Conservation (phyloP, 2,888 invertebrate genomes). For the Polylopha cassiicola region DNA sequence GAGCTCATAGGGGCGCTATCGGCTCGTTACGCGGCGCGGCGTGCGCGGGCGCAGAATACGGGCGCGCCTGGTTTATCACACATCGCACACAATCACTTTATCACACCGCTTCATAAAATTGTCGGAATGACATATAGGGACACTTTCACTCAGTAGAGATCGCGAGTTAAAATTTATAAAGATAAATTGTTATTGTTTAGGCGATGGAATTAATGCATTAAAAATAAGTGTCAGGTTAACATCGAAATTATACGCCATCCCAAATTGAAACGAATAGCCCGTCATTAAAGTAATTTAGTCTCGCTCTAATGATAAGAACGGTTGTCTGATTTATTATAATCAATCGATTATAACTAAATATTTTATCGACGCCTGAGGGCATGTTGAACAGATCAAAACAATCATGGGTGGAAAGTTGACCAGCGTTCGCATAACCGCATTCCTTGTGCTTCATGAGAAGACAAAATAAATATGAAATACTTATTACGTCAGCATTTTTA, state of each 20-base stretch:
- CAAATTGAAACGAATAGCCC: slow-evolving; percentile 12
- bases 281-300: slow-evolving; percentile 15
- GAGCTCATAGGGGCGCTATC: slow-evolving; percentile 60
- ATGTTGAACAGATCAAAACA: slow-evolving; percentile 49
- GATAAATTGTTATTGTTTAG: slow-evolving; percentile 3
- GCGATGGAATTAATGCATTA: not conserved
- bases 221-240: not conserved
- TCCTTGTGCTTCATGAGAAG: slow-evolving; percentile 38
- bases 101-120: slow-evolving; percentile 35
- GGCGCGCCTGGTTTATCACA: slow-evolving; percentile 40
- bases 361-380: slow-evolving; percentile 42
- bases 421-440: slow-evolving; percentile 54
- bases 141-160: slow-evolving; percentile 39
- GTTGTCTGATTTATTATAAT: slow-evolving; percentile 11
- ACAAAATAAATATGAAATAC: slow-evolving; percentile 40
- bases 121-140: slow-evolving; percentile 35
- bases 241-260: slow-evolving; percentile 1
- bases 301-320: slow-evolving; percentile 3
- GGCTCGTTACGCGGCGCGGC: slow-evolving; percentile 34
- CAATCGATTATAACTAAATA: slow-evolving; percentile 41
- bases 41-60: slow-evolving; percentile 38
- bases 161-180: slow-evolving; percentile 2
- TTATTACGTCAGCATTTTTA: slow-evolving; percentile 31
- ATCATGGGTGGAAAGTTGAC: slow-evolving; percentile 44
- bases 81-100: slow-evolving; percentile 15